Base-by-base conservation (phyloP, 2,797 vertebrate species). In the Pantherophis vulpinus region DNA sequence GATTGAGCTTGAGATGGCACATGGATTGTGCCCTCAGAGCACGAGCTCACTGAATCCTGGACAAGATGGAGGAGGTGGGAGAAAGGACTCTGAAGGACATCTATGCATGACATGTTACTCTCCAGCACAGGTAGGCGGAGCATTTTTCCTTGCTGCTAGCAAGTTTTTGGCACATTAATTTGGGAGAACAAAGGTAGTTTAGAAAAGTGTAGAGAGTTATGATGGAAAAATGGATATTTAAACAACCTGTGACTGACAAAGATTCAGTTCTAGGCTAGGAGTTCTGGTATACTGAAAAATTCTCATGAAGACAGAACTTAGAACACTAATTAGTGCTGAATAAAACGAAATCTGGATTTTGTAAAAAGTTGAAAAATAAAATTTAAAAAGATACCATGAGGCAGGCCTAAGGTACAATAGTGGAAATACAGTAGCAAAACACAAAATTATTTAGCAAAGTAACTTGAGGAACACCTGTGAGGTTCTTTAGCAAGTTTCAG, bases 1-100 rank as follows among this genome's bases (percentile, higher is more conserved):
- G 97, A 99, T 99, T 92, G 99, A 99, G 97, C 97, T 99, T 96
- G 99, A 99, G 98, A 97, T 99, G 97, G 98, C 99, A 93, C 99
- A 99, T 54, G 98, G 99, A 93, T 98, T 99, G 96, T 99, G 98
- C 96, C 98, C 98, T 90, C 97, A 98, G 97, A 98, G 98, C 18
- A 97, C 98, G 94, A 96, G 97, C 66, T 96, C 97, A 0, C 94
- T 97, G 0, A 96, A 97, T 92, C 98, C 98, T 88, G 95, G 96
- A 2, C 95, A 96, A 51, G 95, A 95, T 91, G 95, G 95, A 83
- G 90, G 96, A 1, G 54, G 95, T 42, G 96, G 95, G 0, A 94
- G 94, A 25, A 97, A 96, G 58, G 97, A 97, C 42, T 98, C 97
- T 10, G 97, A 97, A 96, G 97, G 97, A 91, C 97, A 91, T 16